phyloP scores from a whole-genome alignment of 2,888 invertebrate species.

The Tortrix viridana region DNA sequence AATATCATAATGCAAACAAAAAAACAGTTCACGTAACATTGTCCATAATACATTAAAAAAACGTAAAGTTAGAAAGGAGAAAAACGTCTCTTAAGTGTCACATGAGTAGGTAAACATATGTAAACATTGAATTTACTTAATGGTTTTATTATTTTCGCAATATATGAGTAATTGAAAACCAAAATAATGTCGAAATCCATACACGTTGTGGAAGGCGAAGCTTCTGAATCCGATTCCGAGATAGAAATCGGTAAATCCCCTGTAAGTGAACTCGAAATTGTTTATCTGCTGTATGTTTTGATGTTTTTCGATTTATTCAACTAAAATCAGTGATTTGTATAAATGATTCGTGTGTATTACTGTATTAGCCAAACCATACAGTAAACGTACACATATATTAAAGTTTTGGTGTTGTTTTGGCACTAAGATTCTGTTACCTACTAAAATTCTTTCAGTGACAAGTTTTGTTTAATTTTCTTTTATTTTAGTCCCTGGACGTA shows the following conservation, averaged over 20 bases:
- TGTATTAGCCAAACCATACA: too few species aligned
- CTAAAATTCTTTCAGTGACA: not conserved
- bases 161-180: not conserved
- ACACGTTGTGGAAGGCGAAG: constrained; percentile 75
- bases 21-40: too few species aligned
- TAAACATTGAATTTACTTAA: constrained; percentile 12
- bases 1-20: too few species aligned
- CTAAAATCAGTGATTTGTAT: too few species aligned
- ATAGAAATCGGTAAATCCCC: constrained; percentile 69
- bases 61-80: not conserved
- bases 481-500: constrained; percentile 50
- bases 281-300: not conserved
- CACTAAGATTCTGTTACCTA: too few species aligned
- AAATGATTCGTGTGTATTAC: too few species aligned
- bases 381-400: too few species aligned
- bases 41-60: too few species aligned
- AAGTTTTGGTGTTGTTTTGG: too few species aligned
- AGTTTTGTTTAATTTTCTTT: not conserved
- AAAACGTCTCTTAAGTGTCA: constrained; percentile 12
- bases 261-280: constrained; percentile 50
- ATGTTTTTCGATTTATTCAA: too few species aligned
- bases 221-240: constrained; percentile 76
- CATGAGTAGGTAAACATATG: not conserved
- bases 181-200: constrained; percentile 61
- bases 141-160: not conserved